Conservation (phyloP, 2,113 vertebrate species). For the Eurypyga helias region DNA sequence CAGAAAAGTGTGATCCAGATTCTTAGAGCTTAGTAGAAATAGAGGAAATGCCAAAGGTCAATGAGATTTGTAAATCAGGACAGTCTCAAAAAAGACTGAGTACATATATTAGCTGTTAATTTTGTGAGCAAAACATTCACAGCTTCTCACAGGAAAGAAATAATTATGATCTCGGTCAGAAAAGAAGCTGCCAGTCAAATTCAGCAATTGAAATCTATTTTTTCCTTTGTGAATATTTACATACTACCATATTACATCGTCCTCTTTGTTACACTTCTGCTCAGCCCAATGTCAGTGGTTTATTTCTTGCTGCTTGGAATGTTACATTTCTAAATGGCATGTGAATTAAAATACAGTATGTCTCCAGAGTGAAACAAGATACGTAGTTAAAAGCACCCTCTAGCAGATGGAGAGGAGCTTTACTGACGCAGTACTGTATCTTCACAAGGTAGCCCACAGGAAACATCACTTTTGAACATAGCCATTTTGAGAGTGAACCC, state of each 20-base stretch:
- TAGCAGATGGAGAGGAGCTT: constrained; percentile 14
- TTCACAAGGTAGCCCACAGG: background rate
- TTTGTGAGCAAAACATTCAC: background rate
- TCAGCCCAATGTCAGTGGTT: background rate
- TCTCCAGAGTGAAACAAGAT: background rate
- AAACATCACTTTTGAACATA: constrained; percentile 8
- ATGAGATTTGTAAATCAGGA: background rate
- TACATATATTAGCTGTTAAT: background rate
- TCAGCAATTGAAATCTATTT: background rate
- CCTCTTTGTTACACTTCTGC: background rate
- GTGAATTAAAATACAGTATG: background rate
- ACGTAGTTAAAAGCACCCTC: background rate
- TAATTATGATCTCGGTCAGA: background rate
- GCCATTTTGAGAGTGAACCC: background rate
- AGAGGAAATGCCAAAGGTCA: background rate
- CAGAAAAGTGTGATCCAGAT: background rate
- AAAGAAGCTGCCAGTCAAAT: background rate
- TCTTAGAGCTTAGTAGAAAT: background rate
- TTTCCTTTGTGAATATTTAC: background rate
- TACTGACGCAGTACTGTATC: background rate
- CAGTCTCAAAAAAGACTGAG: background rate
- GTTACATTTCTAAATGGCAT: background rate
- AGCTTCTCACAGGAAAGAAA: background rate
- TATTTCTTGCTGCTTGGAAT: background rate
- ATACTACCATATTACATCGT: background rate